A percentile compares a stretch with the other conserved stretches of the same genome.
Evolutionary conservation across 2,113 vertebrate genomes (phyloP).

Genomic region (Chionomys nivalis): DNA sequence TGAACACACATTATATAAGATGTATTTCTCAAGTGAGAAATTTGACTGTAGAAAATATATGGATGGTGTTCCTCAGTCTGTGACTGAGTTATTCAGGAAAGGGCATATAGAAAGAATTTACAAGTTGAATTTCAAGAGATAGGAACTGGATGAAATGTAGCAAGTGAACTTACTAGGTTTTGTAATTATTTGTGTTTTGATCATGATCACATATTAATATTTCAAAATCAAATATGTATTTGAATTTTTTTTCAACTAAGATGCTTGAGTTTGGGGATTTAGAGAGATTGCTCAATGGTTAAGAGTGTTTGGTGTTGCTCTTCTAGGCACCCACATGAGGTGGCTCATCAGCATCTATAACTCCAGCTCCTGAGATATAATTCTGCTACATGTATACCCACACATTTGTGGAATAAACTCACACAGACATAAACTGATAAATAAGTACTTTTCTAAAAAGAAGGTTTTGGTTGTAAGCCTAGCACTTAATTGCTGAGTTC

Average conservation of each 20-base stretch:
- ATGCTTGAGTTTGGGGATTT: neutral
- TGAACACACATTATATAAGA: neutral
- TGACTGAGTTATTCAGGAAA: neutral
- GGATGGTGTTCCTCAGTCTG: neutral
- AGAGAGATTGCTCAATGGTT: neutral
- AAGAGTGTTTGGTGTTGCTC: neutral
- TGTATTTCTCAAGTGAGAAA: neutral
- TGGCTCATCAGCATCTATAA: neutral
- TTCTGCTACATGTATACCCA: neutral
- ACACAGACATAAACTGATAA: neutral
- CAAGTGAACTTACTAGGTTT: neutral
- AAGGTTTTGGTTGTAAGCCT: neutral
- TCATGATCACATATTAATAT: neutral
- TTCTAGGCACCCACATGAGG: neutral
- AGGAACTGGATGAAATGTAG: neutral
- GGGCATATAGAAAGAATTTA: neutral
- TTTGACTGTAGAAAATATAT: neutral
- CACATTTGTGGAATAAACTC: neutral
- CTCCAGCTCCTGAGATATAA: neutral
- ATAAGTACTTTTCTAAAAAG: neutral
- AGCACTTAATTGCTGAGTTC: neutral
- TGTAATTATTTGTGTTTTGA: neutral
- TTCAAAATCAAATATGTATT: neutral
- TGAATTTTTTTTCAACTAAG: neutral
- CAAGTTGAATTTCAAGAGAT: neutral